Evolutionary conservation across 1,140 invertebrate species (phyloP), one percentile per base, ranked within the genome.

Genomic region (Brachionus paranguensis): DNA sequence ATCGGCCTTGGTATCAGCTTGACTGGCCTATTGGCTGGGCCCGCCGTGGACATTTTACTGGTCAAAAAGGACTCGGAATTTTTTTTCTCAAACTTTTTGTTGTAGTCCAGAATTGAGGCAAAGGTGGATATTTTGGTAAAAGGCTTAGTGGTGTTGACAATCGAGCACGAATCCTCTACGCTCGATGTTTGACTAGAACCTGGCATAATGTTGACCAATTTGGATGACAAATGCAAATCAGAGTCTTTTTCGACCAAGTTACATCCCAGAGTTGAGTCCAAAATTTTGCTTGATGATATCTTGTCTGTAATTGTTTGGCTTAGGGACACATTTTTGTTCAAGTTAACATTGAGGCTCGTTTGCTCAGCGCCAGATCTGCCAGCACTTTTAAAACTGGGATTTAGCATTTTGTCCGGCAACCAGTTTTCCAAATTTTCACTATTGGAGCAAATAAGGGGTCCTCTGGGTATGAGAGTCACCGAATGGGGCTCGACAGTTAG

Each of bases 81-180:
- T 76, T 76, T 76, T 76, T 76, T 76, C 45, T 76, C 72, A 76
- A 76, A 76, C 27, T 76, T 76, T 76, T 76, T 76, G 33, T 76
- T 76, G 43, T 76, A 76, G 27, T 76, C 72, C 4, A 76, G 47
- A 50, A 76, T 76, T 14, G 72, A 76, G 20, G 72, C 72, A 50
- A 27, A 76, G 47, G 72, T 76, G 8, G 72, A 76, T 47, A 76
- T 76, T 53, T 76, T 76, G 8, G 72, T 76, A 50, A 76, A 76
- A 47, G 72, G 72, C 33, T 76, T 76, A 24, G 72, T 76, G 11
- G 72, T 76, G 27, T 53, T 76, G 12, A 76, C 72, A 76, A 76
- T 76, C 10, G 72, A 50, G n/a, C 27, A 27, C 20, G 20, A 11
- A 8, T 76, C 72, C 7, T 76, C 45, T 2, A 27, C 14, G 10